Conservation (phyloP, 2,888 invertebrate species). For the Apeira syringaria region DNA sequence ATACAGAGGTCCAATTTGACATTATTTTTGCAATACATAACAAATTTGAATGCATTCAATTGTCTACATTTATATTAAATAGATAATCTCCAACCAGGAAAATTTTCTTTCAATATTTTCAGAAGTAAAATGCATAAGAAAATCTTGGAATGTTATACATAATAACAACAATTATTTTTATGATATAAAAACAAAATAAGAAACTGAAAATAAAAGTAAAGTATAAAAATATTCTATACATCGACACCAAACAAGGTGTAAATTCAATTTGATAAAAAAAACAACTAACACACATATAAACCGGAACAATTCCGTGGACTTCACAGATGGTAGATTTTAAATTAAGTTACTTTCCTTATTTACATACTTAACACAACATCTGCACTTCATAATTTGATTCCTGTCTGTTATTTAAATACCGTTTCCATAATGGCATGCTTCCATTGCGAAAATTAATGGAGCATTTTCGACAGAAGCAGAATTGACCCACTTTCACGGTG, state of each 20-base stretch:
- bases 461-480: too few species aligned
- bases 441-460: too few species aligned
- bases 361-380: slow-evolving; percentile 30
- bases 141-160: slow-evolving; percentile 16
- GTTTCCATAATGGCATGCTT: too few species aligned
- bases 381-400: slow-evolving; percentile 6
- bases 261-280: slow-evolving; percentile 25
- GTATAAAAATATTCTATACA: slow-evolving; percentile 6
- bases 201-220: slow-evolving; percentile 8
- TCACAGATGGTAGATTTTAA: slow-evolving; percentile 12
- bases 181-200: background rate
- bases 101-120: too few species aligned
- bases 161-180: background rate
- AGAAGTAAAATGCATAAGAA: background rate
- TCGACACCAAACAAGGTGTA: slow-evolving; percentile 9
- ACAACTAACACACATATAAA: slow-evolving; percentile 21
- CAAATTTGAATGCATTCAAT: too few species aligned
- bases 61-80: too few species aligned
- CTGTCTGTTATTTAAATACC: slow-evolving; percentile 6
- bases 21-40: too few species aligned
- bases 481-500: too few species aligned
- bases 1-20: too few species aligned
- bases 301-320: slow-evolving; percentile 13
- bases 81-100: too few species aligned
- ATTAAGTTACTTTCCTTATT: slow-evolving; percentile 27